Conservation (phyloP, 2,888 invertebrate genomes). For the Fabriciana adippe region DNA sequence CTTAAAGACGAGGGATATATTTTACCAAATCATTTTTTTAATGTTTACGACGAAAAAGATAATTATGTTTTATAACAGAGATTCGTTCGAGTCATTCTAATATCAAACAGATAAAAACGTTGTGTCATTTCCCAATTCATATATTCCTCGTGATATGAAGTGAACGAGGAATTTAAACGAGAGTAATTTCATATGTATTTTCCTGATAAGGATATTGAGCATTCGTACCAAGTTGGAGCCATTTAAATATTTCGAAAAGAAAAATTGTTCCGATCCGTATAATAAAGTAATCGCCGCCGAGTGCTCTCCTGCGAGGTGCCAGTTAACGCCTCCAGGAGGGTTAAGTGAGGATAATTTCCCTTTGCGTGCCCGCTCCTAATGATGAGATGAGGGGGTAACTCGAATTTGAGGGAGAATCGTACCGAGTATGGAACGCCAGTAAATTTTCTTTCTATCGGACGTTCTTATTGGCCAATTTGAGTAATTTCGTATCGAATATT, state of each 20-base stretch:
- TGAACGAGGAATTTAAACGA: slow-evolving; percentile 2
- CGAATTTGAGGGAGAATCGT: slow-evolving; percentile 43
- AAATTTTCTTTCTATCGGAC: slow-evolving; percentile 31
- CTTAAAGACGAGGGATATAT: slow-evolving; percentile 45
- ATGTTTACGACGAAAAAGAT: slow-evolving; percentile 34
- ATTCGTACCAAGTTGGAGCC: slow-evolving; percentile 29
- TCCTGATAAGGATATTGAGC: slow-evolving; percentile 12
- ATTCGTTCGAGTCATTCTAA: not conserved
- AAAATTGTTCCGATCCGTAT: slow-evolving; percentile 75
- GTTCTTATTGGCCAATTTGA: not conserved
- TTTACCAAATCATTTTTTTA: slow-evolving; percentile 25
- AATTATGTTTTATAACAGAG: slow-evolving; percentile 9
- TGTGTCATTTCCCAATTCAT: not conserved
- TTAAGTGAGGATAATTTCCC: slow-evolving; percentile 82
- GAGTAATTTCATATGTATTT: slow-evolving; percentile 22
- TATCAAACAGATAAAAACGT: not conserved
- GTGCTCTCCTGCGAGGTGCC: slow-evolving; percentile 77
- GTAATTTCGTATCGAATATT: not conserved
- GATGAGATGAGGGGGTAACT: slow-evolving; percentile 55
- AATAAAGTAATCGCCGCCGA: slow-evolving; percentile 76
- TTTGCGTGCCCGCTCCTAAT: slow-evolving; percentile 79
- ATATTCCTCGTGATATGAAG: not conserved
- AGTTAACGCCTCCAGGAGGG: slow-evolving; percentile 81
- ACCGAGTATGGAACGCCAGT: slow-evolving; percentile 41
- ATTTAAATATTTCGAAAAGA: slow-evolving; percentile 54